phyloP scores from a whole-genome alignment of 2,113 vertebrate genomes.

The Zosterops lateralis region DNA sequence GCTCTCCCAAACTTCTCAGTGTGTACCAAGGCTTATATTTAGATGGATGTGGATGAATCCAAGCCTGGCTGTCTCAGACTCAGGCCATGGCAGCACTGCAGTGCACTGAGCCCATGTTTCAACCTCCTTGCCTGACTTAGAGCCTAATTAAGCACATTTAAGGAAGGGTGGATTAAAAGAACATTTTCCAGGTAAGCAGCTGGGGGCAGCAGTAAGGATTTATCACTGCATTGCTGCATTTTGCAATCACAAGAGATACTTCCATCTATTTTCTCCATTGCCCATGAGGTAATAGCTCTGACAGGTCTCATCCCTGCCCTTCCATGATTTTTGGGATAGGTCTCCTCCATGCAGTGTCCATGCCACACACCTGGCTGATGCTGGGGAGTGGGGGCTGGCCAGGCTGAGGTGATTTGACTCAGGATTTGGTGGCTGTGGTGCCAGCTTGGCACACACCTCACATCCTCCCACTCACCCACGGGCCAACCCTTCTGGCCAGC shows the following conservation, averaged over 20 bases:
- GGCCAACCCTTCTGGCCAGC: accelerated
- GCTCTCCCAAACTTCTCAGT: neutral
- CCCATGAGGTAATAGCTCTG: accelerated
- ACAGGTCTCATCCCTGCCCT: neutral
- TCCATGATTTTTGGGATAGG: neutral
- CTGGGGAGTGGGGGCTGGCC: neutral
- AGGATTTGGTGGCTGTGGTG: neutral
- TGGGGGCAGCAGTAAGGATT: neutral
- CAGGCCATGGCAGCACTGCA: neutral
- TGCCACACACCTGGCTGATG: neutral
- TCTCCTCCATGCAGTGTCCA: neutral
- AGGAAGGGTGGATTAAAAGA: neutral
- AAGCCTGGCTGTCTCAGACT: neutral
- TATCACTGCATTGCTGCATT: neutral
- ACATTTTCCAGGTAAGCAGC: neutral
- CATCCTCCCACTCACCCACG: accelerated
- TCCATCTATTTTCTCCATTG: neutral
- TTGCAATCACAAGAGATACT: neutral
- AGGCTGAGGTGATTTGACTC: neutral
- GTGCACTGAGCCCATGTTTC: neutral
- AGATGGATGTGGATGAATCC: neutral
- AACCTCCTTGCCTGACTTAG: neutral
- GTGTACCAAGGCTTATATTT: neutral
- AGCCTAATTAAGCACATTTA: neutral
- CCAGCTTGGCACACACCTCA: neutral